These are phyloP conservation scores for Poicephalus gulielmi DNA, from an alignment of 2,113 vertebrate species.

Conservation along the genomic window DNA sequence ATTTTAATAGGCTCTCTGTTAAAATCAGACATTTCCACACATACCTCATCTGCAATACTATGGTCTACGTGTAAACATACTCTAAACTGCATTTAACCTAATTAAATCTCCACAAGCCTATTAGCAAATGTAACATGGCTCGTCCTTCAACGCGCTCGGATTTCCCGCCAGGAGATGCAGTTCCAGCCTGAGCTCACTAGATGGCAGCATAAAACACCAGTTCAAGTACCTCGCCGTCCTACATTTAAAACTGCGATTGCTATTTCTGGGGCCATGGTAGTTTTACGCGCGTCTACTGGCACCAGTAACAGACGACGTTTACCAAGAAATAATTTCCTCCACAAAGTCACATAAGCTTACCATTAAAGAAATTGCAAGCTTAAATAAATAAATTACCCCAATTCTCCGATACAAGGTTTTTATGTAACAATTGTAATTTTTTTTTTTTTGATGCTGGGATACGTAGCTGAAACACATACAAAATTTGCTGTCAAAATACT, in stretches of 20 bases:
- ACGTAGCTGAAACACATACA: background rate
- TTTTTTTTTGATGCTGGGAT: background rate
- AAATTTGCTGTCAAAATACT: background rate
- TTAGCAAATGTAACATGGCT: background rate
- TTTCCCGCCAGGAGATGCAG: background rate
- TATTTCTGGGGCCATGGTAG: background rate
- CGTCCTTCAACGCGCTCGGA: background rate
- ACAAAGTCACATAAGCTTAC: background rate
- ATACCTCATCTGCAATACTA: background rate
- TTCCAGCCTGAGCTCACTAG: conserved; percentile 5
- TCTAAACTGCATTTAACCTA: background rate
- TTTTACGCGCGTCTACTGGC: background rate
- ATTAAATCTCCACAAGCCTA: background rate
- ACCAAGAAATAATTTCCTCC: background rate
- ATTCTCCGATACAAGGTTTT: background rate
- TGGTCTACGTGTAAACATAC: background rate
- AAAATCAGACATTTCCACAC: background rate
- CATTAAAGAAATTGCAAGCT: too few relatives aligned
- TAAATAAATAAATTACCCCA: background rate
- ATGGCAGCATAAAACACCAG: conserved; percentile 2
- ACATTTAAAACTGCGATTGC: background rate
- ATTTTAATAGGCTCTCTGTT: background rate
- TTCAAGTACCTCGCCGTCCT: background rate
- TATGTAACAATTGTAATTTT: background rate
- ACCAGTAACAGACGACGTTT: background rate